Conservation (phyloP, 2,797 vertebrate species). For the Gymnoscopelus microlampas region DNA sequence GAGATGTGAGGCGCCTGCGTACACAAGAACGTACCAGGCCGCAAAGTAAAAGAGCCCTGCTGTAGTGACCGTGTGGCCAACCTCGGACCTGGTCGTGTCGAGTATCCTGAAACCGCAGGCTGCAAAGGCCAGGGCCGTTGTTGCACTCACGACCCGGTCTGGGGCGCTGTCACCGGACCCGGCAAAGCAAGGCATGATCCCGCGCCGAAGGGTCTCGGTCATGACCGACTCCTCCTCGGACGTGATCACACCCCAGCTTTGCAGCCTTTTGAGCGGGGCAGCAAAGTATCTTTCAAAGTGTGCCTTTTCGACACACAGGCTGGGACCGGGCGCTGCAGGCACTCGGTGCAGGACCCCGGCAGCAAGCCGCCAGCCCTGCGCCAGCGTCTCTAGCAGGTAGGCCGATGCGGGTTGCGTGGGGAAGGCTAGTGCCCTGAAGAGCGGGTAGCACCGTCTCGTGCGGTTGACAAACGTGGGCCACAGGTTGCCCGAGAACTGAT, state of each 20-base stretch:
- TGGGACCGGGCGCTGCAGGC: not conserved
- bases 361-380: not conserved
- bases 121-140: not conserved
- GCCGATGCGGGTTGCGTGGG: not conserved
- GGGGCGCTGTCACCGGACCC: not conserved
- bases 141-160: not conserved
- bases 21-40: constrained; percentile 30
- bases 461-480: constrained; percentile 11
- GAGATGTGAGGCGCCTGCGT: not conserved
- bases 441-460: constrained; percentile 2
- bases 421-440: constrained; percentile 1
- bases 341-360: not conserved
- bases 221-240: not conserved
- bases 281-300: not conserved
- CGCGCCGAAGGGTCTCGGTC: not conserved
- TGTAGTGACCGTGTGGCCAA: not conserved
- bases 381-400: constrained; percentile 3
- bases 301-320: not conserved
- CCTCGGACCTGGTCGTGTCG: not conserved
- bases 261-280: not conserved
- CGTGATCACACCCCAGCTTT: not conserved
- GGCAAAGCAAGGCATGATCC: constrained; percentile 4
- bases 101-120: not conserved
- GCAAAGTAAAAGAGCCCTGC: constrained; percentile 26
- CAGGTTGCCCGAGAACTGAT: not conserved